These are phyloP conservation scores for Enhydra lutris DNA, from an alignment of 2,113 vertebrate genomes.

Conservation along the genomic window DNA sequence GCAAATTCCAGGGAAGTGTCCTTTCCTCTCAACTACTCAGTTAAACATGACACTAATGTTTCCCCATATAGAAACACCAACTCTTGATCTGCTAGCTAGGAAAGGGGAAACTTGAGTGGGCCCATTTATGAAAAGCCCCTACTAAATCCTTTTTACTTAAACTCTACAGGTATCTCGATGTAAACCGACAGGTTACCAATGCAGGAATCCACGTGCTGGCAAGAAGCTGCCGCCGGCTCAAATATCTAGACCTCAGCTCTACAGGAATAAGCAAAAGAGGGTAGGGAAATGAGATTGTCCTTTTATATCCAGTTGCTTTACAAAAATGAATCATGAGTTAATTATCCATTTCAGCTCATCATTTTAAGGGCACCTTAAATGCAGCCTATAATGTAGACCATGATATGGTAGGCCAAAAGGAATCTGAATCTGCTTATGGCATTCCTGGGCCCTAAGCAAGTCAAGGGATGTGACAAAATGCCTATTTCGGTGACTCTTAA, in stretches of 20 bases:
- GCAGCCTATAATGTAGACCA: neutral
- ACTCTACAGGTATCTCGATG: slow-evolving; percentile 73
- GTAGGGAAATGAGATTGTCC: slow-evolving; percentile 36
- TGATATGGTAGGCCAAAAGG: neutral
- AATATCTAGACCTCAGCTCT: slow-evolving; percentile 79
- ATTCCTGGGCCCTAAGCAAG: neutral
- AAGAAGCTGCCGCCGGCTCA: slow-evolving; percentile 73
- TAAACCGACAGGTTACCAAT: slow-evolving; percentile 77
- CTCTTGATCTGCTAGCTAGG: neutral
- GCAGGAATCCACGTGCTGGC: slow-evolving; percentile 76
- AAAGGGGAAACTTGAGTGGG: neutral
- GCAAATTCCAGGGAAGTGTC: neutral
- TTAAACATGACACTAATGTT: neutral
- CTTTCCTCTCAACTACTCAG: neutral
- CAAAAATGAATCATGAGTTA: neutral
- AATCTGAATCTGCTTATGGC: neutral
- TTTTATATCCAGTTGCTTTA: neutral
- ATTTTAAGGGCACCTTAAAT: neutral
- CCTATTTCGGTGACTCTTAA: neutral
- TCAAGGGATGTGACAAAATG: neutral
- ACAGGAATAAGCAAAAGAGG: slow-evolving; percentile 74
- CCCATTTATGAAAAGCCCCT: neutral
- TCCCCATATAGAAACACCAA: neutral
- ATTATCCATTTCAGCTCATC: neutral
- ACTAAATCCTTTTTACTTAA: neutral